Evolutionary conservation across 2,113 vertebrate genomes (phyloP).

Genomic region (Lutjanus erythropterus): DNA sequence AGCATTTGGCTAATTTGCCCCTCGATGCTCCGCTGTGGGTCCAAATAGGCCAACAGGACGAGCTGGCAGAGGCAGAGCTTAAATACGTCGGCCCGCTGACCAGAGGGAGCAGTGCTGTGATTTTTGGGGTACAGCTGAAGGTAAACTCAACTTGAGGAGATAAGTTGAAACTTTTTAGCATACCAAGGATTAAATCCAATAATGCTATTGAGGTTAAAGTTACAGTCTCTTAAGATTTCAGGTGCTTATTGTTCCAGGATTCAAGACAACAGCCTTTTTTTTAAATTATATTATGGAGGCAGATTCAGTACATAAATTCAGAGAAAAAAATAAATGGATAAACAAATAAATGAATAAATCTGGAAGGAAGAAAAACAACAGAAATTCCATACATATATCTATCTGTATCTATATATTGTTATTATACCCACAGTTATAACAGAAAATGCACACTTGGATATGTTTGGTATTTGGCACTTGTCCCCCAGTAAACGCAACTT

Average conservation of each 20-base stretch:
- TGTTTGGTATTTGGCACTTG: not conserved
- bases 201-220: too few species aligned
- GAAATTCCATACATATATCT: too few species aligned
- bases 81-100: conserved; percentile 81
- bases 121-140: conserved; percentile 87
- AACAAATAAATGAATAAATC: too few species aligned
- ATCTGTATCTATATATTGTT: not conserved
- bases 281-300: too few species aligned
- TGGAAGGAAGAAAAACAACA: too few species aligned
- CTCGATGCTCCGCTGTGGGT: conserved; percentile 77
- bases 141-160: conserved; percentile 43
- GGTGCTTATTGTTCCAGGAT: too few species aligned
- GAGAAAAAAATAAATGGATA: too few species aligned
- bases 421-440: not conserved
- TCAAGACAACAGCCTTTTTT: too few species aligned
- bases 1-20: conserved; percentile 67
- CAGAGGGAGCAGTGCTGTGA: conserved; percentile 75
- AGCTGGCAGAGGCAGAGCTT: conserved; percentile 82
- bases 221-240: too few species aligned
- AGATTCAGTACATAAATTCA: too few species aligned
- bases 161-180: not conserved
- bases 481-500: not conserved
- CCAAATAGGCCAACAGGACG: conserved; percentile 71
- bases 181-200: too few species aligned
- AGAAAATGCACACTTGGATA: not conserved